Evolutionary conservation across 2,113 vertebrate species (phyloP).

Genomic region (Microcebus lehilahytsara): DNA sequence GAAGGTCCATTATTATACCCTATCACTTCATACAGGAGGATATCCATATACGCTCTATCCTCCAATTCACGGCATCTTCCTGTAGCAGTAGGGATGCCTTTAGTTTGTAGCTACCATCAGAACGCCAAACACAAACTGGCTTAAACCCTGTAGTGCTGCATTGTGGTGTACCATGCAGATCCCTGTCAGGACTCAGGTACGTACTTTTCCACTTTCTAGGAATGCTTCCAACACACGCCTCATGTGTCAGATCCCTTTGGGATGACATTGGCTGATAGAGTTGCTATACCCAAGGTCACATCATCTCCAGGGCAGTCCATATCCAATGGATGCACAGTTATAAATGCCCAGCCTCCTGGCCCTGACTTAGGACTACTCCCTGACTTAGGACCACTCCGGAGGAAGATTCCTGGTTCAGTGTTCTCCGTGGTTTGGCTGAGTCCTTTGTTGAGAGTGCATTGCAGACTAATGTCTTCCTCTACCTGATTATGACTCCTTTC

Average conservation of each 20-base stretch:
- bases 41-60: neutral
- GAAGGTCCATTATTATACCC: neutral
- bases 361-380: neutral
- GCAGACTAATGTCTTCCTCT: neutral
- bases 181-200: fast-evolving
- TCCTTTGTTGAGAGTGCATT: neutral
- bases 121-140: neutral
- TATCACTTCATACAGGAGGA: neutral
- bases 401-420: neutral
- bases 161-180: neutral
- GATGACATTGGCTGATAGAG: neutral
- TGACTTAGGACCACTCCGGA: neutral
- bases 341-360: neutral
- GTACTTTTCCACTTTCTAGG: neutral
- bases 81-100: neutral
- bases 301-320: neutral
- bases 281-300: neutral
- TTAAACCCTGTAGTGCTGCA: neutral
- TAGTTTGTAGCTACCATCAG: neutral
- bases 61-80: neutral
- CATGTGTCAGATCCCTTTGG: neutral
- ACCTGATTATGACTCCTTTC: neutral
- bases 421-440: neutral
- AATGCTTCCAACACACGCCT: neutral
- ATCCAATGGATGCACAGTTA: neutral